phyloP scores from a whole-genome alignment of 2,113 vertebrate genomes.

The Archilochus colubris region DNA sequence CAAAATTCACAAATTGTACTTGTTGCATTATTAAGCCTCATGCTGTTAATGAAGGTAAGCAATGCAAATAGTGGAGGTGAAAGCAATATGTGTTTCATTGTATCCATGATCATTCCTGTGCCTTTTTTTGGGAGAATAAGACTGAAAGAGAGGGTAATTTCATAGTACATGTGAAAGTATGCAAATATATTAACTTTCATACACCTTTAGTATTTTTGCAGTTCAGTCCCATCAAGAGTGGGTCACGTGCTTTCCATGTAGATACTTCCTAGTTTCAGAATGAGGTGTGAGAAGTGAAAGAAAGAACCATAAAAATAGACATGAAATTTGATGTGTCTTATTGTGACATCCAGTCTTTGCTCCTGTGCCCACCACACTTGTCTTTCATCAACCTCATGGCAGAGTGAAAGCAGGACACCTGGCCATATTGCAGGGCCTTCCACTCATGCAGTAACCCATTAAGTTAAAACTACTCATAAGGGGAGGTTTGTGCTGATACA shows the following conservation, averaged over 20 bases:
- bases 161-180: background rate
- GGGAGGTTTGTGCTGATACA: background rate
- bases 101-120: background rate
- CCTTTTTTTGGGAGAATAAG: background rate
- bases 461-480: background rate
- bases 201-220: background rate
- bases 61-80: background rate
- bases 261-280: background rate
- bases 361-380: background rate
- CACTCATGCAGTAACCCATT: background rate
- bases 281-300: background rate
- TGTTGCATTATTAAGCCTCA: constrained; percentile 95
- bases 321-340: background rate
- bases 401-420: background rate
- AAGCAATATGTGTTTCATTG: background rate
- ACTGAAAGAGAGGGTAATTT: background rate
- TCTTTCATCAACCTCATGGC: background rate
- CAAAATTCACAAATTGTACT: constrained; percentile 83
- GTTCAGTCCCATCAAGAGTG: background rate
- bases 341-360: background rate
- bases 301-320: background rate
- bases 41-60: constrained; percentile 86
- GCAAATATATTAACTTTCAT: background rate
- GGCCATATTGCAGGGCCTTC: background rate
- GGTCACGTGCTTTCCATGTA: background rate